Percentiles rank a stretch among this genome's conserved stretches.
Conservation (phyloP, 2,888 invertebrate genomes). For the Teinopalpus imperialis region DNA sequence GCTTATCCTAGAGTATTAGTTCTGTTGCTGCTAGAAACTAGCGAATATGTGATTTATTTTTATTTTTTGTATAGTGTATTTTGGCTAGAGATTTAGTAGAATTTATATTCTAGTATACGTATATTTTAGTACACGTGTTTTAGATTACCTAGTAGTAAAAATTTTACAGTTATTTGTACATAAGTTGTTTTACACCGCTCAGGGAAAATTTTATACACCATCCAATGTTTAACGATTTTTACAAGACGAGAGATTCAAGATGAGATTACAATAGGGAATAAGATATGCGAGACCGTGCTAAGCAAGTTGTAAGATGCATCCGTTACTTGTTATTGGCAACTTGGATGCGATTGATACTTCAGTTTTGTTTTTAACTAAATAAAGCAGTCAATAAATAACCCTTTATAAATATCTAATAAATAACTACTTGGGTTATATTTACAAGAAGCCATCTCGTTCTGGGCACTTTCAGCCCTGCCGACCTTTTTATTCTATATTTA, state of each 20-base stretch:
- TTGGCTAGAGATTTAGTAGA: no score
- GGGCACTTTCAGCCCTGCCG: constrained; percentile 77
- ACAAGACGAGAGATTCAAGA: constrained; percentile 74
- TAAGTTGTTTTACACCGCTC: constrained; percentile 39
- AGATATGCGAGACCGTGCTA: constrained; percentile 70
- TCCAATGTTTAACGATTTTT: constrained; percentile 76
- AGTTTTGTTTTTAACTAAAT: constrained; percentile 72
- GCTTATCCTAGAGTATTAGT: no score
- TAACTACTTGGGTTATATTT: constrained; percentile 81
- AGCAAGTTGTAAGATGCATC: constrained; percentile 76
- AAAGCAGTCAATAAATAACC: constrained; percentile 83
- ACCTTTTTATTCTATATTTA: no score
- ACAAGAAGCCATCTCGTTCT: constrained; percentile 74
- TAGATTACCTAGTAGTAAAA: constrained; percentile 18
- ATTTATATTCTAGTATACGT: no score
- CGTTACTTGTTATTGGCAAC: constrained; percentile 67
- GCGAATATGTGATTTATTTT: no score
- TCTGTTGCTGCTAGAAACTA: no score
- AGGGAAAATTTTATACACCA: constrained; percentile 61
- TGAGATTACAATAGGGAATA: constrained; percentile 75
- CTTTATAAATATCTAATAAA: constrained; percentile 83
- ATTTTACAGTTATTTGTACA: constrained; percentile 11
- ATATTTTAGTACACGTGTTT: no score
- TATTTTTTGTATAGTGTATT: no score
- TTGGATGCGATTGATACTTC: constrained; percentile 57